Conservation (phyloP, 2,113 vertebrate species). For the Platysteira castanea region DNA sequence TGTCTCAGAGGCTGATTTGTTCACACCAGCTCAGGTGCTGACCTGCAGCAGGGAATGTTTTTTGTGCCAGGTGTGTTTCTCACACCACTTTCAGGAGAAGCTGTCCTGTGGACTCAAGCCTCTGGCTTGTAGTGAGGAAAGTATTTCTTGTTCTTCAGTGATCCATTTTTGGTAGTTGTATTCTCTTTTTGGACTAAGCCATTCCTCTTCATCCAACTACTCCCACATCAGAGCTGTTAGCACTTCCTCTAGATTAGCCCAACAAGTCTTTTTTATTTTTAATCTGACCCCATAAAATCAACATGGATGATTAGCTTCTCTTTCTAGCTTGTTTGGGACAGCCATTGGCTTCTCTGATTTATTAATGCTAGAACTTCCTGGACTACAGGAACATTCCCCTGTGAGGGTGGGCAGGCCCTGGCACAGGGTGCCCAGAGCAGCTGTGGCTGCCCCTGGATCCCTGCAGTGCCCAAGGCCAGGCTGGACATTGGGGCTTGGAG, state of each 20-base stretch:
- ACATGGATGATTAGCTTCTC: neutral
- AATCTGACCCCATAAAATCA: neutral
- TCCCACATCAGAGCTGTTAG: neutral
- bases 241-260: neutral
- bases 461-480: neutral
- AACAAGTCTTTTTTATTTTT: neutral
- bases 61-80: neutral
- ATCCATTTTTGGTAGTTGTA: neutral
- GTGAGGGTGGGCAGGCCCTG: neutral
- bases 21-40: neutral
- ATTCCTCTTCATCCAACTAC: neutral
- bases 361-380: neutral
- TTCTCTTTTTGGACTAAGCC: neutral
- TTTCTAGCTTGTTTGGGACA: neutral
- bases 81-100: neutral
- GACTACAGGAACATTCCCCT: neutral
- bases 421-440: neutral
- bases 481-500: fast-evolving
- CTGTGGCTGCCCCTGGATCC: neutral
- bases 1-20: neutral
- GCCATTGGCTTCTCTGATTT: neutral
- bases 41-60: neutral
- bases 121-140: neutral
- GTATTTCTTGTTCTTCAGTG: neutral
- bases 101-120: neutral